These are phyloP conservation scores for Myotis davidii DNA, from an alignment of 2,113 vertebrate genomes.

Conservation along the genomic window DNA sequence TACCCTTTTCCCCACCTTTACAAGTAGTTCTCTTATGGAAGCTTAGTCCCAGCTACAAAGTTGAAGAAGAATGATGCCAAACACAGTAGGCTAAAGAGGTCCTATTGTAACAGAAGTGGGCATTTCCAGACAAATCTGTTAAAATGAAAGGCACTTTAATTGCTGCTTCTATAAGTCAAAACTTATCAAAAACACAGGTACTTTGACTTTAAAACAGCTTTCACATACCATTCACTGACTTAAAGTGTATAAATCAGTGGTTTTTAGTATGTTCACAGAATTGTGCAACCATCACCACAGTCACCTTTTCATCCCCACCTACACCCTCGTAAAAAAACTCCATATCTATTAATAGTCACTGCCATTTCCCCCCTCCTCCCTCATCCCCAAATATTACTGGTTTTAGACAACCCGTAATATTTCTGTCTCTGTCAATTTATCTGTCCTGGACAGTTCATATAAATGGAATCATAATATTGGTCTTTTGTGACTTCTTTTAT, in stretches of 20 bases:
- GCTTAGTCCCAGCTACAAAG: neutral
- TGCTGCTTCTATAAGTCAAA: neutral
- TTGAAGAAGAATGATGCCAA: neutral
- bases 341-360: neutral
- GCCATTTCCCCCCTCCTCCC: neutral
- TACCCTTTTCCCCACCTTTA: neutral
- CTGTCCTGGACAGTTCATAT: neutral
- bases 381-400: neutral
- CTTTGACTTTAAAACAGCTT: constrained; percentile 10
- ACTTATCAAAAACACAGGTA: neutral
- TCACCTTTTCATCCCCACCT: neutral
- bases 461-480: neutral
- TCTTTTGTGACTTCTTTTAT: constrained; percentile 14
- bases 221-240: neutral
- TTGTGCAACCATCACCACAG: neutral
- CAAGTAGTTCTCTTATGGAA: neutral
- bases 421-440: neutral
- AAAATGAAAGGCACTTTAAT: neutral
- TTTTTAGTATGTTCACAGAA: neutral
- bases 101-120: neutral
- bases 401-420: neutral
- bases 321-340: neutral
- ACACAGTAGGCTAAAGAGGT: neutral
- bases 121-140: constrained; percentile 35
- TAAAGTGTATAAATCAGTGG: neutral